Evolutionary conservation across 2,113 vertebrate genomes (phyloP).

Genomic region (Dryoscopus gambensis): DNA sequence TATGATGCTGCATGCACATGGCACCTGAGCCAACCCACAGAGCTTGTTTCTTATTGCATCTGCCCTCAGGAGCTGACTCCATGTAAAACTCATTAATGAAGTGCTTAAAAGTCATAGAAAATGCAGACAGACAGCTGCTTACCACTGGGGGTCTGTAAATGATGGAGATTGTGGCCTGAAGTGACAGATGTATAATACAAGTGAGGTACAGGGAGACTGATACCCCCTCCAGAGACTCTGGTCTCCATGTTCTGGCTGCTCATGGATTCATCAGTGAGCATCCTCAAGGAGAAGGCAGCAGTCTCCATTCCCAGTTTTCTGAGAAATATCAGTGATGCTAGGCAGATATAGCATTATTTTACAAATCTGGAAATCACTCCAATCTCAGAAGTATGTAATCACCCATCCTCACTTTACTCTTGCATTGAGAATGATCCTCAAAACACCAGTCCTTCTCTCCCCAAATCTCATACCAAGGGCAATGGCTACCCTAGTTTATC

Average conservation of each 20-base stretch:
- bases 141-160: constrained; percentile 11
- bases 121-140: constrained; percentile 45
- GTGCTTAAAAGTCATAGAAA: constrained; percentile 6
- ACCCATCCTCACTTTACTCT: background rate
- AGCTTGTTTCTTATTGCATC: background rate
- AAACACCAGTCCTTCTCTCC: background rate
- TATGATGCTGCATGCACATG: background rate
- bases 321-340: background rate
- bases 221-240: background rate
- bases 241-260: background rate
- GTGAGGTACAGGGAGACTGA: background rate
- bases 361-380: background rate
- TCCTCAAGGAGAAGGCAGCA: background rate
- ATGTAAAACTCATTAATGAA: constrained; percentile 28
- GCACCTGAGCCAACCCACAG: background rate
- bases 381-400: background rate
- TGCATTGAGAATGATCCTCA: background rate
- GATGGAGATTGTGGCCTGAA: background rate
- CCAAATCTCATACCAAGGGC: background rate
- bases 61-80: background rate
- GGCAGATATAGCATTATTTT: background rate
- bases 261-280: background rate
- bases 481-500: background rate
- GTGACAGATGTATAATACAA: constrained; percentile 10
- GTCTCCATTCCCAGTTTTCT: background rate